A percentile compares a stretch with the other conserved stretches of the same genome.
phyloP scores from a whole-genome alignment of 2,888 invertebrate genomes.

The Rhyacophila evoluta region DNA sequence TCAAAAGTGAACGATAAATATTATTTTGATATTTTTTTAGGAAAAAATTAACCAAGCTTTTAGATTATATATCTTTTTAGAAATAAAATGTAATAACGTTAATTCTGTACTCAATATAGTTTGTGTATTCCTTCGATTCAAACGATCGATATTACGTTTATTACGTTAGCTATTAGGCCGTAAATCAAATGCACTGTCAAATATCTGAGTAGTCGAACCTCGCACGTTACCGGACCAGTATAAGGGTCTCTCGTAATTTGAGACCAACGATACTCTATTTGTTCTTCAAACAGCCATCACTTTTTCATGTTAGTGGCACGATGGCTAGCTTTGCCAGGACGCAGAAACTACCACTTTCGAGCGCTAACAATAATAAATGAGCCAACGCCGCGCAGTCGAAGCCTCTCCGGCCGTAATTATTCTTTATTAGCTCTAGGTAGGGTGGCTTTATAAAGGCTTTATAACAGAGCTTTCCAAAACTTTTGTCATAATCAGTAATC shows the following conservation, averaged over 20 bases:
- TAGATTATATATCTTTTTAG: no score
- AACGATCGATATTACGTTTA: not conserved
- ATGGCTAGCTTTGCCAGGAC: conserved; percentile 26
- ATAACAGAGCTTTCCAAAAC: conserved; percentile 13
- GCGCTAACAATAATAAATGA: conserved; percentile 53
- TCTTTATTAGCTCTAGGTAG: conserved; percentile 51
- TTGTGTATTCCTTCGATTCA: no score
- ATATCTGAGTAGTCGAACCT: conserved; percentile 26
- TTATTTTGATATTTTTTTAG: no score
- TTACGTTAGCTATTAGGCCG: not conserved
- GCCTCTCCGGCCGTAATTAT: conserved; percentile 49
- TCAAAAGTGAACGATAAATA: no score
- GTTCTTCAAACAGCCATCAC: conserved; percentile 43
- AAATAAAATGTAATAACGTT: no score
- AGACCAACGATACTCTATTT: conserved; percentile 40
- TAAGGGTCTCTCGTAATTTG: conserved; percentile 34
- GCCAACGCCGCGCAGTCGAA: conserved; percentile 41
- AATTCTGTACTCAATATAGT: no score
- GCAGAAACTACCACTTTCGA: conserved; percentile 48
- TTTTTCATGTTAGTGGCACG: conserved; percentile 40
- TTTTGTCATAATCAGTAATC: conserved; percentile 22
- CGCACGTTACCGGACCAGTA: not conserved
- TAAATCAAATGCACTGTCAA: conserved; percentile 33
- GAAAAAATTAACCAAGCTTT: no score
- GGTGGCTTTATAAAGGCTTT: conserved; percentile 32